Evolutionary conservation across 2,113 vertebrate species (phyloP), one percentile per base, ranked within the genome.

Genomic region (Hiodon tergisus): DNA sequence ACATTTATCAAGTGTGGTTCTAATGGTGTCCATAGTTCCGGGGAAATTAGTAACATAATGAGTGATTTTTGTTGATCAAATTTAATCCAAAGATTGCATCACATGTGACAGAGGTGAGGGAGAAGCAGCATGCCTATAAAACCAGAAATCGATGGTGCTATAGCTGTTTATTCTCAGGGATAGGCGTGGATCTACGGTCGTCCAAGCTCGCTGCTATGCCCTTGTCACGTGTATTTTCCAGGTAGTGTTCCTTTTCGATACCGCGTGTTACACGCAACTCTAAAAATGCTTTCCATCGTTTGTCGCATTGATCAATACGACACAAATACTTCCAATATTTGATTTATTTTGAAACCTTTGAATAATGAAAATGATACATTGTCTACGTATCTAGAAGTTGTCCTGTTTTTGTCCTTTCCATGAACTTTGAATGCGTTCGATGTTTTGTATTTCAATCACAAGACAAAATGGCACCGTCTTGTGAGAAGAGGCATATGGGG

Each of bases 141-240:
- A 82, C 76, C 78, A 72, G 80, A 81, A 69, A 83, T 75, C 57
- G 84, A 87, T 13, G 83, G 87, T 87, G 88, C 89, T 86, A 86
- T 81, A 76, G 82, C 71, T 46, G 6, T 69, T 83, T 80, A 71
- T 77, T 76, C 86, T 91, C 86, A 85, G 88, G 86, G 87, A 79
- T 78, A 79, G 83, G 82, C 83, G 74, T 73, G 77, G 76, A 79
- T 79, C 69, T 79, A 80, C 78, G 13, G 14, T 74, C 76, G 79
- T 81, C 79, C 75, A 78, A 75, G 71, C 79, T 51, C 10, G 76
- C 77, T 10, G 31, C 63, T 54, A 67, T 68, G 59, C 47, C 60
- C 78, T 75, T 53, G 77, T 79, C 81, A 75, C 80, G 82, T 31
- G 16, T 31, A 31, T 31, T 31, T 31, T 31, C 31, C 31, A 31